These are phyloP conservation scores for Atherinosoma microstoma DNA, from an alignment of 2,797 vertebrate species.

Conservation along the genomic window DNA sequence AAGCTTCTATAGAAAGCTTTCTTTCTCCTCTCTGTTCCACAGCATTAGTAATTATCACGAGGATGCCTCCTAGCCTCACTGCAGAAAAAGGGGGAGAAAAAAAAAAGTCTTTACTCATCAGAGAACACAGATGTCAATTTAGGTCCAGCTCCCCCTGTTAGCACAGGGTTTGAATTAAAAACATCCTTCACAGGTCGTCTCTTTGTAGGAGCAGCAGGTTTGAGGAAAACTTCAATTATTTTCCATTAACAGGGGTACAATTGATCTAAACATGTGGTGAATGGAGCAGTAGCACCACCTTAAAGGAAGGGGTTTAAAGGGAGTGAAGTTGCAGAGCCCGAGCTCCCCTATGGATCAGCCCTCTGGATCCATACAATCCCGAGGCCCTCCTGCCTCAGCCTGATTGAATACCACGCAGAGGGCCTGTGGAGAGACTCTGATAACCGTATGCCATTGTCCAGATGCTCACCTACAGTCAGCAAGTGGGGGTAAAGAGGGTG, in stretches of 20 bases:
- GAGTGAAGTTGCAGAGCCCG: conserved; percentile 52
- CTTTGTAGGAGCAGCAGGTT: conserved; percentile 72
- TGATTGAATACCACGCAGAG: conserved; percentile 77
- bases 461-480: conserved; percentile 78
- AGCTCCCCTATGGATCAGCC: conserved; percentile 73
- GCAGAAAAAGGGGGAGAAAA: conserved; percentile 14
- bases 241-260: conserved; percentile 82
- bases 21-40: conserved; percentile 58
- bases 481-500: conserved; percentile 48
- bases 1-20: conserved; percentile 61
- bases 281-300: conserved; percentile 73
- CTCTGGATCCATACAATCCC: conserved; percentile 76
- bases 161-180: conserved; percentile 74
- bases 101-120: conserved; percentile 47
- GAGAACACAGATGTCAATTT: conserved; percentile 73
- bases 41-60: conserved; percentile 77
- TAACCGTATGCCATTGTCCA: conserved; percentile 74
- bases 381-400: conserved; percentile 74
- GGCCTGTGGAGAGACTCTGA: conserved; percentile 70
- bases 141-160: conserved; percentile 60
- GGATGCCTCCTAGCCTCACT: conserved; percentile 60
- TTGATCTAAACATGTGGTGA: conserved; percentile 85
- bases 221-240: conserved; percentile 76
- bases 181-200: conserved; percentile 77
- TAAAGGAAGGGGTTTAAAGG: conserved; percentile 59